phyloP scores from a whole-genome alignment of 2,888 invertebrate species.

The Desoria tigrina region DNA sequence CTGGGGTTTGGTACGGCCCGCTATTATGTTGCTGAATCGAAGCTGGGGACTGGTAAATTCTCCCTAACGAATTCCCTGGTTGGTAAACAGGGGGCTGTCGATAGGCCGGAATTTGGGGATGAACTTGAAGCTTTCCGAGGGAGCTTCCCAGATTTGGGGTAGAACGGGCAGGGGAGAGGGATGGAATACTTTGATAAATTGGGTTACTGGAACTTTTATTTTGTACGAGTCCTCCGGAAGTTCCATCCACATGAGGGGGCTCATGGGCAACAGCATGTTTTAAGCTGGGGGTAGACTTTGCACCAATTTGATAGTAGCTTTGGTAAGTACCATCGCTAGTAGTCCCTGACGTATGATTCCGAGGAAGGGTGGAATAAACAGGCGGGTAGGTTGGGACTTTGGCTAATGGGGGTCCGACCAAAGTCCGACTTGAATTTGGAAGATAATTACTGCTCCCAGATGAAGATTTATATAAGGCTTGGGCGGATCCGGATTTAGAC shows the following conservation, averaged over 20 bases:
- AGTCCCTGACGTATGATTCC: conserved; percentile 28
- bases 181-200: conserved; percentile 35
- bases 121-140: neutral
- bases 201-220: conserved; percentile 28
- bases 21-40: too few species aligned
- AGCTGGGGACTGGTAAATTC: neutral
- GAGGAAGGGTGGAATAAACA: conserved; percentile 41
- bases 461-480: neutral
- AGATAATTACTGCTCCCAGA: neutral
- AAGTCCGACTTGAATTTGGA: neutral
- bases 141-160: conserved; percentile 58
- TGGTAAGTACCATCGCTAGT: conserved; percentile 18
- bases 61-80: conserved; percentile 8
- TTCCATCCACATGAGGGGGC: neutral
- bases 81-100: conserved; percentile 14
- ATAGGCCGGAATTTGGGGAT: conserved; percentile 11
- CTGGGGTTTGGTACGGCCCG: too few species aligned
- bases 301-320: conserved; percentile 35
- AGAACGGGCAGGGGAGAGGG: conserved; percentile 57
- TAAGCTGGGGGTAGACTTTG: conserved; percentile 48
- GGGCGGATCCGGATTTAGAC: conserved; percentile 19
- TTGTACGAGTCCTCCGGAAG: neutral
- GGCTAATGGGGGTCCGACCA: neutral
- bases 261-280: neutral
- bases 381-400: conserved; percentile 14